Evolutionary conservation across 1,140 invertebrate genomes (phyloP).

Genomic region (Teleogryllus occipitalis): DNA sequence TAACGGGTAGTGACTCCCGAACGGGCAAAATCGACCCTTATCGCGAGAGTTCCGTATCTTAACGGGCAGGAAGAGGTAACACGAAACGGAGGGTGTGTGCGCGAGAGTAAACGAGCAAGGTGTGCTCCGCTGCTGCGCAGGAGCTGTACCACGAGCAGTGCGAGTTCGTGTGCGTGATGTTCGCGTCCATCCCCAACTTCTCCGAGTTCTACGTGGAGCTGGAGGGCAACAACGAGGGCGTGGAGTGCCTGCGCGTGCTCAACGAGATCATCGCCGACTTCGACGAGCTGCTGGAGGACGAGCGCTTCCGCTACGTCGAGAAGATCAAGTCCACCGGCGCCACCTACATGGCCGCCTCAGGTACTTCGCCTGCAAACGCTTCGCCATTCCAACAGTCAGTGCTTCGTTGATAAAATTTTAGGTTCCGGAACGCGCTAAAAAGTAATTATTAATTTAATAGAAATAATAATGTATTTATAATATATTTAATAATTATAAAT

Average conservation of each 20-base stretch:
- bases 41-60: too few species aligned
- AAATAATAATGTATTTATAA: too few species aligned
- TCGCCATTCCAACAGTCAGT: too few species aligned
- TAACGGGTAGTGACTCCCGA: too few species aligned
- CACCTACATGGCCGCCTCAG: constrained; percentile 95
- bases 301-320: constrained; percentile 83
- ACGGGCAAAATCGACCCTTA: too few species aligned
- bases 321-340: constrained; percentile 96
- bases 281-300: constrained; percentile 81
- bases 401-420: too few species aligned
- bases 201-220: constrained; percentile 94
- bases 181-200: constrained; percentile 94
- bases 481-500: too few species aligned
- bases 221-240: constrained; percentile 89
- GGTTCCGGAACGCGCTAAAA: too few species aligned
- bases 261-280: constrained; percentile 98
- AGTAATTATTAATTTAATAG: too few species aligned
- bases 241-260: constrained; percentile 85
- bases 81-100: not conserved
- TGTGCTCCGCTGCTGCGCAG: constrained; percentile 38
- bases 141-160: constrained; percentile 94
- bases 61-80: too few species aligned
- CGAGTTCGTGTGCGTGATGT: constrained; percentile 89
- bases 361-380: constrained; percentile 33
- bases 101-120: not conserved